Evolutionary conservation across 2,113 vertebrate genomes (phyloP), one percentile per base, ranked within the genome.

Genomic region (Archilochus colubris): DNA sequence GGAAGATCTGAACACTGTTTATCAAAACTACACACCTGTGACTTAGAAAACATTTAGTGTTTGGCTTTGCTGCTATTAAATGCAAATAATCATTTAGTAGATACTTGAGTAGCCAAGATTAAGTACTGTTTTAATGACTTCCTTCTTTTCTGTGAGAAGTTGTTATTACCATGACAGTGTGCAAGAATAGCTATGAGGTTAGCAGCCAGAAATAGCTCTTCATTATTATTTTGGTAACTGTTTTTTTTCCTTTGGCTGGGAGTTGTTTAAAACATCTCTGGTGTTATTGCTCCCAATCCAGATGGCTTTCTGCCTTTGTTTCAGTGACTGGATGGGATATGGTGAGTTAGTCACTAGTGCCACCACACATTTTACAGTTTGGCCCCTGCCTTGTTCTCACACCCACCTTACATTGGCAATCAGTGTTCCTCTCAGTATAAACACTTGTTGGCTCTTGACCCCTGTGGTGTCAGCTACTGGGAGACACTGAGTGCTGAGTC

Each of bases 241-340:
- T 11, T 16, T 25, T 0, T 0, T 87, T 91, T 33, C 82, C 70
- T 96, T 84, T 86, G 94, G 89, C 93, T 97, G 94, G 93, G 88
- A 94, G 95, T 94, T 97, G 94, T 96, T 98, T 97, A 82, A 93
- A 94, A 96, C 93, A 90, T 96, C 82, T 88, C 92, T 95, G 83
- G 6, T 94, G 91, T 86, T 97, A 55, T 31, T 95, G 53, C 96
- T 97, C 88, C 92, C 85, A 20, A 44, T 86, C 72, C 96, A 93
- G 94, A 97, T 97, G 96, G 91, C 95, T 96, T 94, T 90, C 78
- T 97, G 97, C 96, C 97, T 93, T 67, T 63, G 48, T 95, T 86
- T 97, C 96, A 76, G 83, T 95, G 94, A 86, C 83, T 97, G 17
- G 91, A 96, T 94, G 88, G 77, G 94, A 95, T 78, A 40, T 17